Evolutionary conservation across 2,113 vertebrate genomes (phyloP).

Genomic region (Sturnus vulgaris): DNA sequence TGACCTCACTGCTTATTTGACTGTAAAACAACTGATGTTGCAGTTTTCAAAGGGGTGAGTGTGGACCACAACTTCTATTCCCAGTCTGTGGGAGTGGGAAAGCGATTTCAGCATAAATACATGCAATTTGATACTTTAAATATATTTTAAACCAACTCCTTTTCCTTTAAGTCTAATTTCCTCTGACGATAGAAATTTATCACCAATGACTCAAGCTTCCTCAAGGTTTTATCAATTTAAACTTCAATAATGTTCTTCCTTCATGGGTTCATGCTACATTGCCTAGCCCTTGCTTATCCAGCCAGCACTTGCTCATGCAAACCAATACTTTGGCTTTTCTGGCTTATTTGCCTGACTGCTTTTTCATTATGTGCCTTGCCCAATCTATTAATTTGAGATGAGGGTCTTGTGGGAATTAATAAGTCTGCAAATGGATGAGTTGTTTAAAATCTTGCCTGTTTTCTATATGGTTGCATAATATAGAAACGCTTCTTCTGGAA

Average conservation of each 20-base stretch:
- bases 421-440: neutral
- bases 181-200: constrained; percentile 17
- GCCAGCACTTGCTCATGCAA: neutral
- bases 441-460: neutral
- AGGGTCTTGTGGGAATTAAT: neutral
- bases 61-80: constrained; percentile 7
- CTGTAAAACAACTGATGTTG: constrained; percentile 22
- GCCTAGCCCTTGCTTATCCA: neutral
- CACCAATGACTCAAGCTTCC: neutral
- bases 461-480: neutral
- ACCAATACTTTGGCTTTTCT: neutral
- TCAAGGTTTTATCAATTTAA: constrained; percentile 35
- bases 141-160: neutral
- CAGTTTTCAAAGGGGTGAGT: neutral
- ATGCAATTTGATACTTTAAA: constrained; percentile 35
- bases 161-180: constrained; percentile 23
- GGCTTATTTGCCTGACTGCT: neutral
- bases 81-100: constrained; percentile 35
- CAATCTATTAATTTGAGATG: neutral
- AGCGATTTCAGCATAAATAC: neutral
- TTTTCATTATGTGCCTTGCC: neutral
- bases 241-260: neutral
- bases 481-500: neutral
- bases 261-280: neutral
- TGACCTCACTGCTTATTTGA: constrained; percentile 11